These are phyloP conservation scores for Saxicola maurus DNA, from an alignment of 2,797 vertebrate genomes.

Conservation along the genomic window DNA sequence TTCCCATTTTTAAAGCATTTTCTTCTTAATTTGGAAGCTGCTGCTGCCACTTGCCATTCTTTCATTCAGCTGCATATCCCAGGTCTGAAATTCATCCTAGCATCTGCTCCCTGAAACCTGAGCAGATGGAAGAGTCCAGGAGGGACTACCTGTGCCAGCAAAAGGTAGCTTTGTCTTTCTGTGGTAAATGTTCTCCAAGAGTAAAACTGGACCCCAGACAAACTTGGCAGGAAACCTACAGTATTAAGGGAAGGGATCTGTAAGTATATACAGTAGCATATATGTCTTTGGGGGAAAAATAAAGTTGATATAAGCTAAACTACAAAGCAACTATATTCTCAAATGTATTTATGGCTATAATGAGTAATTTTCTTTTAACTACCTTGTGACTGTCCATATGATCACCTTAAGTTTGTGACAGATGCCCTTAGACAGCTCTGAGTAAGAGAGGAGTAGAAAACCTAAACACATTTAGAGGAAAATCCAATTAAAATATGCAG, in stretches of 20 bases:
- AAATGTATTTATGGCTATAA: neutral
- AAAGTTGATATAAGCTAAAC: neutral
- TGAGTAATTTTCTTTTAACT: neutral
- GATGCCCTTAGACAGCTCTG: neutral
- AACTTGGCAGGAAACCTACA: neutral
- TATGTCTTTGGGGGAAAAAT: neutral
- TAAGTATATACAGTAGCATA: neutral
- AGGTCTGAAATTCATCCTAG: constrained; percentile 3
- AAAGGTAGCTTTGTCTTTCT: neutral
- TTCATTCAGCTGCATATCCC: neutral
- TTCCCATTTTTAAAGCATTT: neutral
- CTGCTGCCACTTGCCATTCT: neutral
- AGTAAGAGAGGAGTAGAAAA: neutral
- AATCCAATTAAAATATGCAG: neutral
- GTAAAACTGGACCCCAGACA: neutral
- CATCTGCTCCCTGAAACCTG: constrained; percentile 26
- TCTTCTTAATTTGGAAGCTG: neutral
- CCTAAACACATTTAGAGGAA: neutral
- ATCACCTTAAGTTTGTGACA: neutral
- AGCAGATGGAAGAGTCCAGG: constrained; percentile 37
- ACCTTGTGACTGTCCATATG: neutral
- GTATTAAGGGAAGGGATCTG: neutral
- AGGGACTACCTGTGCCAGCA: neutral
- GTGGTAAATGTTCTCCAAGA: neutral
- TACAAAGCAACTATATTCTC: neutral